Percentiles rank a stretch among this genome's conserved stretches.
Evolutionary conservation across 1,140 invertebrate species (phyloP).

Genomic region (Maconellicoccus hirsutus): DNA sequence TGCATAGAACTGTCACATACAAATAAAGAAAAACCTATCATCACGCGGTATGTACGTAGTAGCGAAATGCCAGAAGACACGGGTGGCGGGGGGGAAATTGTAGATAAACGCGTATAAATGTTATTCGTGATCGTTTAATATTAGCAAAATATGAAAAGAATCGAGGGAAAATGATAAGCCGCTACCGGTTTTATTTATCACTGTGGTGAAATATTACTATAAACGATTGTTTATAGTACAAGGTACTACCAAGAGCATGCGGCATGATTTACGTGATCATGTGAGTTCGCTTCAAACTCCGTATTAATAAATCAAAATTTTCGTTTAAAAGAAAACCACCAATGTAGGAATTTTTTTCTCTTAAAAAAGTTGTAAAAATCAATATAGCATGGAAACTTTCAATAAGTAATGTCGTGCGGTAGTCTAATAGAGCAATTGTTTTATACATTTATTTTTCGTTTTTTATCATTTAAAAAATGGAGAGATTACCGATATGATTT

Average conservation of each 20-base stretch:
- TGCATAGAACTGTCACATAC: conserved; percentile 1
- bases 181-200: conserved; percentile 16
- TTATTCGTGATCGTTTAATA: conserved; percentile 17
- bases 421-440: too few relatives aligned
- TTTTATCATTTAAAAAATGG: too few relatives aligned
- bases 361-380: not conserved
- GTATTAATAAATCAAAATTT: conserved; percentile 6
- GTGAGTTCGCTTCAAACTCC: not conserved
- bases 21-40: too few relatives aligned
- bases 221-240: conserved; percentile 7
- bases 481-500: too few relatives aligned
- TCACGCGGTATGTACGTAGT: not conserved
- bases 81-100: not conserved
- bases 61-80: not conserved
- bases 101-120: not conserved
- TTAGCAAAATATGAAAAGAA: conserved; percentile 10
- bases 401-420: not conserved
- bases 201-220: not conserved
- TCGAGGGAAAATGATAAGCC: conserved; percentile 11
- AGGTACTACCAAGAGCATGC: conserved; percentile 13
- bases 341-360: not conserved
- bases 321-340: not conserved
- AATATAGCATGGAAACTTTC: not conserved
- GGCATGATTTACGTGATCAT: conserved; percentile 18
- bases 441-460: too few relatives aligned